phyloP scores from a whole-genome alignment of 2,113 vertebrate species.

The Prietella phreatophila region DNA sequence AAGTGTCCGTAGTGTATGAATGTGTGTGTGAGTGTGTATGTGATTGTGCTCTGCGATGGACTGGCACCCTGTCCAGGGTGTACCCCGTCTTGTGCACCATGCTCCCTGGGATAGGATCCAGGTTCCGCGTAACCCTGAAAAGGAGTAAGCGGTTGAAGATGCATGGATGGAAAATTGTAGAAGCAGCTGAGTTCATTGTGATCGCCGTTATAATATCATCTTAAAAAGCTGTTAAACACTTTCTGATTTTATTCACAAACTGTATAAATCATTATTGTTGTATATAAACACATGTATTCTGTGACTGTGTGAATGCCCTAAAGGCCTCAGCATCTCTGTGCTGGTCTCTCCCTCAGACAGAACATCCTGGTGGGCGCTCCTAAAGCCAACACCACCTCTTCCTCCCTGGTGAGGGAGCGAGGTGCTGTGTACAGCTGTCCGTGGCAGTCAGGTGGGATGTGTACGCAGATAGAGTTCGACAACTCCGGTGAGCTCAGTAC shows the following conservation, averaged over 20 bases:
- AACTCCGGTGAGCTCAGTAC: slow-evolving; percentile 72
- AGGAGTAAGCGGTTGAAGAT: too few relatives aligned
- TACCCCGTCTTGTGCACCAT: too few relatives aligned
- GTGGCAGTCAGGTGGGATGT: slow-evolving; percentile 74
- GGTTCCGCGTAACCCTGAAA: too few relatives aligned
- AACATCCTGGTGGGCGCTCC: slow-evolving; percentile 91
- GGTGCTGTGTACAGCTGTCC: slow-evolving; percentile 89
- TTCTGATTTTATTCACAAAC: background rate
- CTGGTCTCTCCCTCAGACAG: slow-evolving; percentile 64
- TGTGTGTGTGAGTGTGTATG: too few relatives aligned
- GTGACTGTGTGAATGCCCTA: background rate
- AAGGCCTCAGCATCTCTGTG: background rate
- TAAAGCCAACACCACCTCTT: slow-evolving; percentile 83
- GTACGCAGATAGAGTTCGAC: slow-evolving; percentile 84
- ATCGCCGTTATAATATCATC: background rate
- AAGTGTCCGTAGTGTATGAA: too few relatives aligned
- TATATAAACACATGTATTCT: background rate
- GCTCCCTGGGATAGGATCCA: too few relatives aligned
- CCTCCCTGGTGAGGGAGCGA: slow-evolving; percentile 80
- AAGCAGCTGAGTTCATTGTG: background rate
- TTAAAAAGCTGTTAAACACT: background rate
- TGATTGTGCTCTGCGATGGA: too few relatives aligned
- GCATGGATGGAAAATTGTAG: too few relatives aligned
- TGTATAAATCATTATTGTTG: background rate
- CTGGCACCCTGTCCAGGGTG: too few relatives aligned